Percentiles rank a stretch among this genome's conserved stretches.
Evolutionary conservation across 2,888 invertebrate genomes (phyloP).

Genomic region (Sussaba pulchella): DNA sequence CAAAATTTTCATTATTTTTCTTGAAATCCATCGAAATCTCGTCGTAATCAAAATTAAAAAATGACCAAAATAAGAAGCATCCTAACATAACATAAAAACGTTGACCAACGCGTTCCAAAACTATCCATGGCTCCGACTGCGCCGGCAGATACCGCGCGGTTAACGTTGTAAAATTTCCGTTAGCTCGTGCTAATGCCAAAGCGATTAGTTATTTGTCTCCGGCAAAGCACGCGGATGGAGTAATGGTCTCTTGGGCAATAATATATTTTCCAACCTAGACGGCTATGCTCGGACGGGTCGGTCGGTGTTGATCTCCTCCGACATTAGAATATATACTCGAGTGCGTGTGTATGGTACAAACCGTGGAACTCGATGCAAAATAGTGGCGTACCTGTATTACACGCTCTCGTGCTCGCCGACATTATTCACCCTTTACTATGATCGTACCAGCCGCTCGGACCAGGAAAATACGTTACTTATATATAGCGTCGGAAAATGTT

Average conservation of each 20-base stretch:
- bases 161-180: slow-evolving; percentile 58
- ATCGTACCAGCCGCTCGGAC: not conserved
- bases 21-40: no score
- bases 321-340: not conserved
- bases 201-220: slow-evolving; percentile 66
- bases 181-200: slow-evolving; percentile 65
- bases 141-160: slow-evolving; percentile 13
- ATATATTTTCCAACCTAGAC: slow-evolving; percentile 54
- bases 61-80: no score
- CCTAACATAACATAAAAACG: no score
- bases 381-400: slow-evolving; percentile 27
- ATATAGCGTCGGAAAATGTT: slow-evolving; percentile 34
- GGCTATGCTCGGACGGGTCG: slow-evolving; percentile 27
- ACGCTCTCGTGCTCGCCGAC: slow-evolving; percentile 12
- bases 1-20: no score
- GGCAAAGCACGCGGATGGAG: slow-evolving; percentile 56
- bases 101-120: no score
- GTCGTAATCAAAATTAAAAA: no score
- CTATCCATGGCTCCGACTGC: no score
- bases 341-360: not conserved
- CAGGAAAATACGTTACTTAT: not conserved
- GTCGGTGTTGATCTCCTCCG: slow-evolving; percentile 17
- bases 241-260: slow-evolving; percentile 61
- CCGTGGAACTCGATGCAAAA: not conserved
- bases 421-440: slow-evolving; percentile 21